Conservation (phyloP, 1,140 invertebrate genomes). For the Penaeus chinensis region DNA sequence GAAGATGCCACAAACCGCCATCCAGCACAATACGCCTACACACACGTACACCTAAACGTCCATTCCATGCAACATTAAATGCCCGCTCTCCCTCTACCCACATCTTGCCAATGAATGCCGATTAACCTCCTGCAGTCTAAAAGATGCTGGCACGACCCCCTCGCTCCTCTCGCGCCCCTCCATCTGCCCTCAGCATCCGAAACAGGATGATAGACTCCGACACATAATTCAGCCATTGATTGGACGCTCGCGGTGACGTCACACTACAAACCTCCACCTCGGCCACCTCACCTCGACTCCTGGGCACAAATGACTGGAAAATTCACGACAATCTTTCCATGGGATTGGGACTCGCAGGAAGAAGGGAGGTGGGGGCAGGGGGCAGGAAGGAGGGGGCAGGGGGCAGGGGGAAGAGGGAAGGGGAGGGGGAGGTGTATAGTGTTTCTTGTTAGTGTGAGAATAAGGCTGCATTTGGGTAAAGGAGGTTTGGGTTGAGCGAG, state of each 20-base stretch:
- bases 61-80: neutral
- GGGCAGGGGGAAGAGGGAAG: no score
- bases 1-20: neutral
- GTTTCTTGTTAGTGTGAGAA: no score
- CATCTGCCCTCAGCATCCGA: no score
- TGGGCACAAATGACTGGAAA: slow-evolving; percentile 2
- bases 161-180: neutral
- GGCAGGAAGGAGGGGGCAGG: neutral
- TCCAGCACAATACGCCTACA: slow-evolving; percentile 7
- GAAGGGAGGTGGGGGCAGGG: neutral
- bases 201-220: neutral
- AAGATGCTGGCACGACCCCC: neutral
- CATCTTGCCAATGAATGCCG: no score
- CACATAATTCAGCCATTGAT: slow-evolving; percentile 25
- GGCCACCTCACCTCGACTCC: neutral
- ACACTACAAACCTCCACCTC: slow-evolving; percentile 16
- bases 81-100: no score
- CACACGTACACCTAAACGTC: neutral
- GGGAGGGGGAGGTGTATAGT: no score
- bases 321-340: neutral
- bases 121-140: no score
- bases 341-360: no score
- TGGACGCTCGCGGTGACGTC: slow-evolving; percentile 1
- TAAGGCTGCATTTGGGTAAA: no score
- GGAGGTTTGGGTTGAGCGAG: no score